These are phyloP conservation scores for Gymnodraco acuticeps DNA, from an alignment of 2,797 vertebrate genomes.

Conservation along the genomic window DNA sequence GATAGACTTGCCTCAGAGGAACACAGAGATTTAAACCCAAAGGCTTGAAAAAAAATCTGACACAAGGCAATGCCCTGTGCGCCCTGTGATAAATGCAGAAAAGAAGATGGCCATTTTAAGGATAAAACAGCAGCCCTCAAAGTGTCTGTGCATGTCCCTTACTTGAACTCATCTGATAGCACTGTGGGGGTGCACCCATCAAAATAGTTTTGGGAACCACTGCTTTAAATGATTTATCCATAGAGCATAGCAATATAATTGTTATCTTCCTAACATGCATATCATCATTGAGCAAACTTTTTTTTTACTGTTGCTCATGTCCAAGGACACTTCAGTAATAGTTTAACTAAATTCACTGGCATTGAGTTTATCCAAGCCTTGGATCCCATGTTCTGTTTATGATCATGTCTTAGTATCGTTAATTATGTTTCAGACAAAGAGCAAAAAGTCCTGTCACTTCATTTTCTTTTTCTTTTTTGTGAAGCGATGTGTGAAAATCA, in stretches of 20 bases:
- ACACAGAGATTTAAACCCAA: no score
- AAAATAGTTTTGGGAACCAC: background rate
- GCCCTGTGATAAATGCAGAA: no score
- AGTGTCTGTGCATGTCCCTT: no score
- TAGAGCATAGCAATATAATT: background rate
- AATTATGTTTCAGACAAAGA: constrained; percentile 1
- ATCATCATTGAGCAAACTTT: background rate
- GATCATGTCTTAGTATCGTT: background rate
- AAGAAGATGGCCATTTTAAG: no score
- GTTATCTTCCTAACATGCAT: background rate
- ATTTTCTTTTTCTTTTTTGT: background rate
- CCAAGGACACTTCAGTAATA: background rate
- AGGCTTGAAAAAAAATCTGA: no score
- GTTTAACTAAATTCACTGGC: background rate
- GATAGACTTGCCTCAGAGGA: no score
- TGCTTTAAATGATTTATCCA: background rate
- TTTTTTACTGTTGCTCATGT: background rate
- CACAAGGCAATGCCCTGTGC: no score
- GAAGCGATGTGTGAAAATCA: constrained; percentile 4
- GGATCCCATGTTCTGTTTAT: background rate
- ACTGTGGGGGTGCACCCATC: background rate
- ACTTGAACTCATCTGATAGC: background rate
- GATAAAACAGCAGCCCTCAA: no score
- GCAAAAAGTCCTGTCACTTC: background rate
- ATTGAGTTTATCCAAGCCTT: background rate